A percentile compares a stretch with the other conserved stretches of the same genome.
Conservation (phyloP, 2,797 vertebrate genomes). For the Eidolon dupreanum region DNA sequence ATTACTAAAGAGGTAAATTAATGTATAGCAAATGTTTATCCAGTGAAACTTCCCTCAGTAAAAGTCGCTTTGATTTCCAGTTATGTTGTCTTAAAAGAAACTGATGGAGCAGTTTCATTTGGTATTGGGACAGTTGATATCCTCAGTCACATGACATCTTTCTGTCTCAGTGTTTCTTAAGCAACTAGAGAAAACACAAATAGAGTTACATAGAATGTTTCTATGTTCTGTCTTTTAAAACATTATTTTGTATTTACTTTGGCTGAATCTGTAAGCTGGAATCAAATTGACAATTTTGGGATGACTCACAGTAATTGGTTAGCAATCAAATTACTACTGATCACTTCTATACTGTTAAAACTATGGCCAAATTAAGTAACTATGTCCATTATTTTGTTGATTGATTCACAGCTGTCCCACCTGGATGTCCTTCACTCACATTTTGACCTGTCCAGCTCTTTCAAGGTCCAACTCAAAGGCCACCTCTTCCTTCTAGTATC, state of each 20-base stretch:
- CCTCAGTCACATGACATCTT: background rate
- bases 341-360: background rate
- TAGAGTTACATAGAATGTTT: background rate
- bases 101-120: background rate
- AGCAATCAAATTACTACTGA: background rate
- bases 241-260: background rate
- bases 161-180: background rate
- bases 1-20: conserved; percentile 55
- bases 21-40: conserved; percentile 57
- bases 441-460: background rate
- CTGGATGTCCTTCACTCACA: background rate
- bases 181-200: background rate
- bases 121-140: background rate
- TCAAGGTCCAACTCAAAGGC: background rate
- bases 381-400: background rate
- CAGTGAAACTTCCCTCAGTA: background rate
- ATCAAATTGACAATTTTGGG: background rate
- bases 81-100: conserved; percentile 39
- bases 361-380: background rate
- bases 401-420: background rate
- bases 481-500: background rate
- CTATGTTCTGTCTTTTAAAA: background rate
- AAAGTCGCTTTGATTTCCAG: conserved; percentile 27
- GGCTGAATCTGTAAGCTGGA: background rate
- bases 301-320: background rate